Evolutionary conservation across 2,113 vertebrate species (phyloP), one percentile per base, ranked within the genome.

Genomic region (Platichthys stellatus): DNA sequence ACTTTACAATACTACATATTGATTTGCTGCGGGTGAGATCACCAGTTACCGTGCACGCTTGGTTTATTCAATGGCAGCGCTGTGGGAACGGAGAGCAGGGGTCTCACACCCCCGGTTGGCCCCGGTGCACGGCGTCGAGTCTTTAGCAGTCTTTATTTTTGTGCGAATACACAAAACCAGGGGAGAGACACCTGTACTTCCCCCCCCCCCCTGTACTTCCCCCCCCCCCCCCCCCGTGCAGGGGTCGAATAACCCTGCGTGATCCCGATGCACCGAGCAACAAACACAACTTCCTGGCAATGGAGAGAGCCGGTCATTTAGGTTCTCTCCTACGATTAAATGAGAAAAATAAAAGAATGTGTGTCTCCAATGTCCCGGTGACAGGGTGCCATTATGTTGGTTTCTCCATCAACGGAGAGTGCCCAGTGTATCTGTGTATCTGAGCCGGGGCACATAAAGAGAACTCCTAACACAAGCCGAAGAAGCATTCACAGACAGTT

Each of bases 1-100:
- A 89, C 84, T 89, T 91, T 61, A 90, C 88, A 91, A 90, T 89
- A 84, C 90, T 86, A 69, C 40, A 54, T 90, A 92, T 92, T 84
- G 90, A 94, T 90, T 89, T 1, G 35, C 81, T 45, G 70, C 59
- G 62, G 62, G 72, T 63, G 23, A 83, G 80, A 82, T 86, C 80
- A 51, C 80, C 70, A 43, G 57, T 76, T 72, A 82, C 76, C 35
- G 58, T 72, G 80, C 80, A 82, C 26, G 72, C 72, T 80, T 81
- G 74, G 75, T 75, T 83, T 81, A 69, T 85, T 89, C 78, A 73
- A 63, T 66, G 75, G 83, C 28, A 65, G 49, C 57, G 28, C 54
- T 47, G n/a, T 69, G 53, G 31, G 53, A 63, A 47, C 47, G 77
- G 38, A 60, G 35, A 49, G 69, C 24, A 11, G 57, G 57, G 78